Evolutionary conservation across 2,797 vertebrate species (phyloP).

Genomic region (Fringilla coelebs): DNA sequence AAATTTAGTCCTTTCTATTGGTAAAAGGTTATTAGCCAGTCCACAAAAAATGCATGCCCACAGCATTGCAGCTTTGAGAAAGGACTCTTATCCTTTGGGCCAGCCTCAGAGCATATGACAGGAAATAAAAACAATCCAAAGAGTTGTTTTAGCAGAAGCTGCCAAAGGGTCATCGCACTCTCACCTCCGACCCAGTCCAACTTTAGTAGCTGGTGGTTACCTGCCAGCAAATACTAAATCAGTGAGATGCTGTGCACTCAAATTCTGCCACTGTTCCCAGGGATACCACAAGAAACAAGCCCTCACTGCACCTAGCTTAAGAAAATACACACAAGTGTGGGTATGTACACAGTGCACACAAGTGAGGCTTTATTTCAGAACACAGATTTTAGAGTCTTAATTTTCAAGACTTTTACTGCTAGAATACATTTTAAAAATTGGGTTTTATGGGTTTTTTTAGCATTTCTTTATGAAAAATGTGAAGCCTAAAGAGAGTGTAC

Average conservation of each 20-base stretch:
- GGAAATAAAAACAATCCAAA: not conserved
- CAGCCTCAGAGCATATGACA: not conserved
- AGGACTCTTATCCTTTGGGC: not conserved
- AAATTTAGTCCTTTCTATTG: not conserved
- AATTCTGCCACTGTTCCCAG: not conserved
- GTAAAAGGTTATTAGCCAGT: not conserved
- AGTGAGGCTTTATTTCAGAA: not conserved
- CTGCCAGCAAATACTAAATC: not conserved
- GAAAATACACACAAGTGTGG: not conserved
- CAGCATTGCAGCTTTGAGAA: not conserved
- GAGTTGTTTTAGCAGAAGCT: not conserved
- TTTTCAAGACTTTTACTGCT: not conserved
- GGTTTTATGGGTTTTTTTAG: fast-evolving
- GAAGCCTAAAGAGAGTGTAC: not conserved
- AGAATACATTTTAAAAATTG: not conserved
- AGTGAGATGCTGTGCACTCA: not conserved
- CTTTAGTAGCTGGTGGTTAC: not conserved
- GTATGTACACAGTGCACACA: not conserved
- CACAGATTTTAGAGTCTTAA: not conserved
- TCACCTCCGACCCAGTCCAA: not conserved
- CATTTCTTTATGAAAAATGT: not conserved
- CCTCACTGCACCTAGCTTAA: not conserved
- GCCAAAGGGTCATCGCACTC: not conserved
- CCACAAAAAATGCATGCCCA: not conserved
- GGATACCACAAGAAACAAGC: not conserved